Conservation (phyloP, 1,140 invertebrate genomes). For the Trinorchestia longiramus region DNA sequence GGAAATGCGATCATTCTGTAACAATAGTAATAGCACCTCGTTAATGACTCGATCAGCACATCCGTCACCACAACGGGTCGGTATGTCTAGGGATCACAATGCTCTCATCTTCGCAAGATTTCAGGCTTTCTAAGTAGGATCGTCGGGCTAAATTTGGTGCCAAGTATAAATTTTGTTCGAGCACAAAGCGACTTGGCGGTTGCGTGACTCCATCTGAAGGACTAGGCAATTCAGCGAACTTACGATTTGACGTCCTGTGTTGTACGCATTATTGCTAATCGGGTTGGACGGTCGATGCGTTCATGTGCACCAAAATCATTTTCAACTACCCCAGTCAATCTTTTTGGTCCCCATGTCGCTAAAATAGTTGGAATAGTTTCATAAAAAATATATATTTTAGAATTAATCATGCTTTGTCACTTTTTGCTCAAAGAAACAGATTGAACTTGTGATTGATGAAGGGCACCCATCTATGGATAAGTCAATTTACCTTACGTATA, state of each 20-base stretch:
- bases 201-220: not conserved
- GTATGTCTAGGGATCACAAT: not conserved
- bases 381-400: too few species aligned
- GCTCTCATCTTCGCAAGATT: not conserved
- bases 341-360: too few species aligned
- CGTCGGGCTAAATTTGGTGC: not conserved
- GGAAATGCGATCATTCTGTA: not conserved
- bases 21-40: not conserved
- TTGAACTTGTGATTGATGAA: too few species aligned
- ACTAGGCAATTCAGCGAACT: not conserved
- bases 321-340: too few species aligned
- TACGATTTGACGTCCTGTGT: not conserved
- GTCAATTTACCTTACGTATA: too few species aligned
- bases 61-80: not conserved
- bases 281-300: not conserved
- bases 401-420: too few species aligned
- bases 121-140: not conserved
- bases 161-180: not conserved
- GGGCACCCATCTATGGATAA: too few species aligned
- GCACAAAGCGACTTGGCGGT: not conserved
- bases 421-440: too few species aligned
- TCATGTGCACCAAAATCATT: too few species aligned
- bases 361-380: too few species aligned
- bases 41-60: not conserved
- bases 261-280: not conserved